Base-by-base conservation (phyloP, 2,113 vertebrate species). In the Climacteris rufus region DNA sequence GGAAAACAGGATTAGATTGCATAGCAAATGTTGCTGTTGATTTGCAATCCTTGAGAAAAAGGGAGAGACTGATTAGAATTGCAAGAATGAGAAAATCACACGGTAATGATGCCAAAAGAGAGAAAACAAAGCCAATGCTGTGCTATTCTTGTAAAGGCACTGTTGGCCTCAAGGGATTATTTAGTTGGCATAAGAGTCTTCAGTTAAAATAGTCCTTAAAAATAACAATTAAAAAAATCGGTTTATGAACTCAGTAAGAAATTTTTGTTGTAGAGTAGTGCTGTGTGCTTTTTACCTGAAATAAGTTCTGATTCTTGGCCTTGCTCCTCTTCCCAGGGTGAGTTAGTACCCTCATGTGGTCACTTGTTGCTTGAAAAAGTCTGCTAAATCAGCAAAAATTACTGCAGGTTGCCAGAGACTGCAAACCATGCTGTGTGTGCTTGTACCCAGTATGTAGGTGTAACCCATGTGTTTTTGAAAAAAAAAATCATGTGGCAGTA, bases 261-360 rank as follows among this genome's bases (percentile, higher is more conserved):
- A 33, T 17, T 31, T n/a, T 44, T 54, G 37, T 65, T 83, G 17
- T 72, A 68, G 30, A 75, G 31, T 31, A 56, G 57, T 83, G 25
- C 53, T 57, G 13, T 69, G 30, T 83, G 74, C 69, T 74, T 87
- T 65, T 16, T 79, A 89, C 31, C n/a, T 83, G 77, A 85, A 87
- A 49, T 59, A 78, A 61, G 24, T 74, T 72, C 50, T 50, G 33
- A 39, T 59, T 84, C 61, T 72, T 88, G 61, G 53, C 68, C 40
- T 64, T 89, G 44, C 35, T 90, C 19, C 40, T 89, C 31, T 91
- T 94, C 39, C 31, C 71, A 52, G 49, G 52, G 64, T 78, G 80
- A 81, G 56, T 91, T 90, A 94, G 64, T 82, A 92, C 87, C 91
- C 69, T 94, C 83, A 52, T 89, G 89, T 87, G 87, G 89, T 89